phyloP scores from a whole-genome alignment of 1,140 invertebrate species.

The Drosophila miranda region DNA sequence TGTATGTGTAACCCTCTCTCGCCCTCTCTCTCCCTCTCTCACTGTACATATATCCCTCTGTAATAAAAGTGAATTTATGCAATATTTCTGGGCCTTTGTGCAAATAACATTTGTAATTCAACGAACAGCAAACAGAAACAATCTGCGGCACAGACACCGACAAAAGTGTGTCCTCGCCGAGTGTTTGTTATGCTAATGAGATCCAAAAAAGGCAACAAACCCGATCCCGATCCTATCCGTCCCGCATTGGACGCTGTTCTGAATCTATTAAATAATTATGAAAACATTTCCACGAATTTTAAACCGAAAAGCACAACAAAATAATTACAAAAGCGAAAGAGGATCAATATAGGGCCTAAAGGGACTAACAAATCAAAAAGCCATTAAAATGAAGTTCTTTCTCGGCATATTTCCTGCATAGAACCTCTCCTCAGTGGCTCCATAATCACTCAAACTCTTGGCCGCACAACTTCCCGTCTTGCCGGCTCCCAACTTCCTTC shows the following conservation, averaged over 20 bases:
- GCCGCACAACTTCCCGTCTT: neutral
- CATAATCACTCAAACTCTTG: no score
- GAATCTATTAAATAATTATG: constrained; percentile 57
- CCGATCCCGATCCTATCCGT: constrained; percentile 19
- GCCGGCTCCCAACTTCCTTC: neutral
- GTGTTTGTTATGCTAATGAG: constrained; percentile 76
- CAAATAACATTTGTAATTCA: constrained; percentile 75
- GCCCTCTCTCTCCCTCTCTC: neutral
- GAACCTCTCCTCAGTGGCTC: no score
- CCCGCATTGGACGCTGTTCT: constrained; percentile 31
- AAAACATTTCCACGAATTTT: constrained; percentile 38
- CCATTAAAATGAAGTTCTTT: constrained; percentile 12
- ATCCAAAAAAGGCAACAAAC: constrained; percentile 43
- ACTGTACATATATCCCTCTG: constrained; percentile 24
- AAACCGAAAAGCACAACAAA: constrained; percentile 18
- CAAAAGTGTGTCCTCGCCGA: constrained; percentile 49
- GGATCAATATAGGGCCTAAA: constrained; percentile 11
- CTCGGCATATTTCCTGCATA: no score
- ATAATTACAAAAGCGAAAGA: constrained; percentile 1
- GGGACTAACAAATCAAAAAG: constrained; percentile 36
- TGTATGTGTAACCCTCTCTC: constrained; percentile 25
- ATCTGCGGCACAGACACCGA: constrained; percentile 2
- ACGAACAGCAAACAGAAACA: constrained; percentile 26
- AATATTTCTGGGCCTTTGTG: constrained; percentile 79
- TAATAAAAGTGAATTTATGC: constrained; percentile 81